phyloP scores from a whole-genome alignment of 1,140 invertebrate genomes.

The Plectus sambesii region DNA sequence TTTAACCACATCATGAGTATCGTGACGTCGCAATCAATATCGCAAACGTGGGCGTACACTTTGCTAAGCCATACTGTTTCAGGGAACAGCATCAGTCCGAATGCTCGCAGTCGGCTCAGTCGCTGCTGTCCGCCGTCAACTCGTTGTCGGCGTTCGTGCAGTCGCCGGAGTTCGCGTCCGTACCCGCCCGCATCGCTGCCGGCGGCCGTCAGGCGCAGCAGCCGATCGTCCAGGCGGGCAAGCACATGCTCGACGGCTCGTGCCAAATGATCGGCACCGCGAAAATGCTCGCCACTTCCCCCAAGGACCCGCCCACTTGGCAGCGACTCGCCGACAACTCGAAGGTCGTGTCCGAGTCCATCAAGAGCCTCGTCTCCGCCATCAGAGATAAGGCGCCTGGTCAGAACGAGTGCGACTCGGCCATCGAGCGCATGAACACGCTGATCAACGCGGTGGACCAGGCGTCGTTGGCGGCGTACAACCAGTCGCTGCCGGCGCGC shows the following conservation, averaged over 20 bases:
- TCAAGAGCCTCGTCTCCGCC: conserved; percentile 62
- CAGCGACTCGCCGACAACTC: conserved; percentile 80
- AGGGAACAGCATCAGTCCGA: conserved; percentile 66
- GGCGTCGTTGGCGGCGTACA: conserved; percentile 67
- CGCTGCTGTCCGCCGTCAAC: conserved; percentile 77
- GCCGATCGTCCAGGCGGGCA: conserved; percentile 71
- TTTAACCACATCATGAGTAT: neutral
- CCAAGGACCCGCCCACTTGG: conserved; percentile 83
- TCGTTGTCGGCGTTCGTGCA: conserved; percentile 81
- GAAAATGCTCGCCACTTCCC: conserved; percentile 72
- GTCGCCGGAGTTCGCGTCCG: conserved; percentile 77
- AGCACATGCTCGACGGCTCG: conserved; percentile 66
- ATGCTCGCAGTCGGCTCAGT: conserved; percentile 68
- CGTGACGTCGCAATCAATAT: neutral
- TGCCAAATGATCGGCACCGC: conserved; percentile 79
- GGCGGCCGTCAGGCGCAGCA: conserved; percentile 61
- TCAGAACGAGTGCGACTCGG: conserved; percentile 76
- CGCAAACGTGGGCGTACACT: neutral
- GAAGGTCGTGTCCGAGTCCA: conserved; percentile 85
- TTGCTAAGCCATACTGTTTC: conserved; percentile 46
- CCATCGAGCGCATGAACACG: conserved; percentile 63
- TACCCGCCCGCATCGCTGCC: conserved; percentile 75
- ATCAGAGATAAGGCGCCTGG: conserved; percentile 51
- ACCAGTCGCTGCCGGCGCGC: conserved; percentile 17
- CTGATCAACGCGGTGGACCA: conserved; percentile 69